Evolutionary conservation across 2,797 vertebrate species (phyloP), one percentile per base, ranked within the genome.

Genomic region (Sylvia borin): DNA sequence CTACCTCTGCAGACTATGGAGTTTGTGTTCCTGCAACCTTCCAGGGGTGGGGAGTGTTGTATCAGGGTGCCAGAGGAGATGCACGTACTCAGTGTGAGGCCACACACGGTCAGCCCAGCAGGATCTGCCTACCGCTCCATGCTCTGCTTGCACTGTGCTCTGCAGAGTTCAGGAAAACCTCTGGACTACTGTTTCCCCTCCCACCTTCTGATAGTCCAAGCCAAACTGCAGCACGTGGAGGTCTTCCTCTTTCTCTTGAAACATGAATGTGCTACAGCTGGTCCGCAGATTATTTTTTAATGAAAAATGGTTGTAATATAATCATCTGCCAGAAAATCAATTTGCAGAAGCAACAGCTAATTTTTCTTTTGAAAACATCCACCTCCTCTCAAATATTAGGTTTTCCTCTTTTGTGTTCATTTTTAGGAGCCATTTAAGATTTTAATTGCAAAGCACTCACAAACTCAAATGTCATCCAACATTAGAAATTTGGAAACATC

Each of bases 331-430:
- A 95, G 84, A 95, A 96, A 95, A 85, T 83, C 77, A 89, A 61
- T 94, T 96, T 95, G 68, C 81, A 95, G 86, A 77, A 97, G 85
- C 85, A 95, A 92, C 85, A 95, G 85, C 70, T 94, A 95, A 92
- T 92, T 77, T 90, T 94, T 88, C 92, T 84, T 93, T 85, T 68
- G 14, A 84, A 94, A 96, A 94, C 24, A 87, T 21, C 29, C 24
- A 22, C 11, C 4, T 12, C 6, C 38, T 54, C 60, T 83, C 42
- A 47, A 79, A 66, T 87, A 77, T 55, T 67, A 70, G 25, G 22
- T 1, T 16, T 73, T 67, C 47, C 8, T 4, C 7, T 25, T 9
- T 11, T 47, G 5, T 25, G 36, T 54, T 73, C n/a, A 71, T 42
- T 79, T 73, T 76, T 47, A 70, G 57, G 34, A 88, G 45, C 7